phyloP scores from a whole-genome alignment of 2,113 vertebrate genomes.

The Pterocles burchelli region DNA sequence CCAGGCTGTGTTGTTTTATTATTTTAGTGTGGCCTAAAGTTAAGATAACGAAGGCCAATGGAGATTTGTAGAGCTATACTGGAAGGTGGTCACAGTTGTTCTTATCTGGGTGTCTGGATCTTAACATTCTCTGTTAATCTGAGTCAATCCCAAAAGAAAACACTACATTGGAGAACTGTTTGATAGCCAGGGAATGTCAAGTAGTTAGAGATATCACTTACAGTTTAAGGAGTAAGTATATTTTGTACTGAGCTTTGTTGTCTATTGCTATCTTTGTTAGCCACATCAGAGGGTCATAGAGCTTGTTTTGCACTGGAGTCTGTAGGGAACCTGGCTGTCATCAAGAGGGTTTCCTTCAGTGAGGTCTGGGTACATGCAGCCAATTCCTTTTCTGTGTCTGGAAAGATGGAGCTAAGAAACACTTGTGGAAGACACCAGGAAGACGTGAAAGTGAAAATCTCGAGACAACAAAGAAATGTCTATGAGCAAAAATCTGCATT shows the following conservation, averaged over 20 bases:
- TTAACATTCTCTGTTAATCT: background rate
- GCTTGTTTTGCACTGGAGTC: background rate
- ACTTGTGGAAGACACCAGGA: background rate
- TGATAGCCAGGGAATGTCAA: background rate
- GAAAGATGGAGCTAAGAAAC: background rate
- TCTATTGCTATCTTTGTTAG: background rate
- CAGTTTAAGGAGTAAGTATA: background rate
- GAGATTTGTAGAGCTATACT: background rate
- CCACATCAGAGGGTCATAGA: background rate
- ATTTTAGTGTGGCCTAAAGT: background rate
- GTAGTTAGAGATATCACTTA: background rate
- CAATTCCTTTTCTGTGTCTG: background rate
- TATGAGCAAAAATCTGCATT: rapidly evolving
- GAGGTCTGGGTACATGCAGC: background rate
- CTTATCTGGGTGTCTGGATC: rapidly evolving
- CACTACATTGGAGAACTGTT: background rate
- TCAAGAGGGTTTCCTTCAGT: background rate
- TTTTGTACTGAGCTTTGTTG: background rate
- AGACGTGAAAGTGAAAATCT: background rate
- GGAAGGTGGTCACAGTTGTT: background rate
- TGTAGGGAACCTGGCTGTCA: background rate
- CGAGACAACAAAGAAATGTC: background rate
- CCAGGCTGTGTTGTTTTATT: background rate
- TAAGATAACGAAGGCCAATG: background rate
- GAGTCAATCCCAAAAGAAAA: background rate